Evolutionary conservation across 2,113 vertebrate genomes (phyloP).

Genomic region (Melanostigma gelatinosum): DNA sequence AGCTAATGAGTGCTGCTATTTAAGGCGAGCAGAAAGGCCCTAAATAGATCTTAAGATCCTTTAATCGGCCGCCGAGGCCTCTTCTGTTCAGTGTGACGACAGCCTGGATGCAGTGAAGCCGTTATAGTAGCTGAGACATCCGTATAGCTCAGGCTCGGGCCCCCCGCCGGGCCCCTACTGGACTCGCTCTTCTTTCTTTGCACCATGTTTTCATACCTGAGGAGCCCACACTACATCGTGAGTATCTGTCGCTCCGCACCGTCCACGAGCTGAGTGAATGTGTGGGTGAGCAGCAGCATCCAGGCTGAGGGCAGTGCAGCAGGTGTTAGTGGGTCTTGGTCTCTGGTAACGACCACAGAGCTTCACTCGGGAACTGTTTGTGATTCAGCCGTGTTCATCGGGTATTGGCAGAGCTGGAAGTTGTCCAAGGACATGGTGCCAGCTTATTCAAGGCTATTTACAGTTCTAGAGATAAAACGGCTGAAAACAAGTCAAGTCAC

Average conservation of each 20-base stretch:
- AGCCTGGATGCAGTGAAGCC: conserved; percentile 19
- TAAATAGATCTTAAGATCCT: conserved; percentile 80
- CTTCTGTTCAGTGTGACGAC: conserved; percentile 33
- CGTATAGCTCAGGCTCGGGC: conserved; percentile 2
- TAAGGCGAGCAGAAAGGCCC: conserved; percentile 59
- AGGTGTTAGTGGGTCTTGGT: conserved; percentile 42
- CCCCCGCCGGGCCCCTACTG: neutral
- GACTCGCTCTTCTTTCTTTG: conserved; percentile 5
- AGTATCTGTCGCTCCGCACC: conserved; percentile 41
- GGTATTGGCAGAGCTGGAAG: neutral
- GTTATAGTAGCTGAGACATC: conserved; percentile 6
- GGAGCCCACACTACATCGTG: conserved; percentile 75
- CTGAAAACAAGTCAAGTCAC: neutral
- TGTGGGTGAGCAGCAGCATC: neutral
- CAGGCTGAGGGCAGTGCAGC: conserved; percentile 50
- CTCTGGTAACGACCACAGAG: neutral
- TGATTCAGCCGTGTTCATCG: neutral
- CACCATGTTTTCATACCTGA: conserved; percentile 79
- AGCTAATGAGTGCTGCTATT: conserved; percentile 77
- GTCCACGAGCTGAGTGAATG: conserved; percentile 3
- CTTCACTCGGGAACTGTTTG: neutral
- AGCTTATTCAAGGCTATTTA: neutral
- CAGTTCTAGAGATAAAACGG: neutral
- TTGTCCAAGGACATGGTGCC: neutral
- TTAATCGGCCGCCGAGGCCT: conserved; percentile 67